Evolutionary conservation across 2,113 vertebrate genomes (phyloP), one percentile per base, ranked within the genome.

Genomic region (Gallinago jamesoni): DNA sequence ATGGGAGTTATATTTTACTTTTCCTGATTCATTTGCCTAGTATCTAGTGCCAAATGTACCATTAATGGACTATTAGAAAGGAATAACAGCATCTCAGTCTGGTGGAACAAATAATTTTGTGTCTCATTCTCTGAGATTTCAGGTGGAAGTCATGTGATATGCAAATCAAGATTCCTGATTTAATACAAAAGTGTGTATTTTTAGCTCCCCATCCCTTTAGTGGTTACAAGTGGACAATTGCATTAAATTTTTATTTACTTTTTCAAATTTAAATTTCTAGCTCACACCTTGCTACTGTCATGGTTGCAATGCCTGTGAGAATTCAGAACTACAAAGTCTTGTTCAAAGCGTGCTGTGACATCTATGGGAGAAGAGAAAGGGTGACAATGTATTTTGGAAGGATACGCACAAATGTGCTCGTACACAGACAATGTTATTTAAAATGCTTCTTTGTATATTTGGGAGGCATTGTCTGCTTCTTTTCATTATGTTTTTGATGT

Each of bases 361-460:
- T 53, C 74, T 59, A 9, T 19, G 23, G 79, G 95, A 96, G 93
- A 92, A 89, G 84, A 82, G 56, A 90, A 92, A 89, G 37, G 43
- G n/a, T 76, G 90, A 84, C 14, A 53, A 55, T 94, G 73, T 73
- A 35, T 89, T 97, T 94, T 85, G 86, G 91, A 95, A 94, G 75
- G 66, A 79, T 92, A 68, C 5, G 64, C 15, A 56, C 84, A 95
- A 74, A 80, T 39, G 48, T 95, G 55, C 91, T 95, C 7, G 6
- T 78, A 88, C 50, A 60, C 88, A 87, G 76, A 90, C 70, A 92
- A 88, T 28, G 69, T 94, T 97, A 96, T 97, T 97, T 97, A 97
- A 98, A 82, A 89, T 95, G 70, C 48, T 96, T 96, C 81, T 93
- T 90, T 93, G 90, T 95, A 90, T 94, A 95, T 91, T 91, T 93